These are phyloP conservation scores for Sitta carolinensis DNA, from an alignment of 2,797 vertebrate species.

Conservation along the genomic window DNA sequence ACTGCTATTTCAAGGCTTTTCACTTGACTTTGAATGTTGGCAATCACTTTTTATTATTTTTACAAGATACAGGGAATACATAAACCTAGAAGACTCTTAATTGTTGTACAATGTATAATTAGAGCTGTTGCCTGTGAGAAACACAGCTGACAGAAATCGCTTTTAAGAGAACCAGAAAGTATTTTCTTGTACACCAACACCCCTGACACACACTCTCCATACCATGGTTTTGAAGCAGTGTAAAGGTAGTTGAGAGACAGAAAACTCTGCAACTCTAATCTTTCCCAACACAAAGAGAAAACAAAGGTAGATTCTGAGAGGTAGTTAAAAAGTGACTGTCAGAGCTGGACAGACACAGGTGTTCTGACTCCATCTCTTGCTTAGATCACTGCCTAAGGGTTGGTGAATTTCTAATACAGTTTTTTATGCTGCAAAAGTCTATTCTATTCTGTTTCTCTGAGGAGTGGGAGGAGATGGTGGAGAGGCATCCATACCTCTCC, in stretches of 20 bases:
- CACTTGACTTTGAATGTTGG: neutral
- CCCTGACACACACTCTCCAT: neutral
- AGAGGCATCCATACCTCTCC: constrained; percentile 61
- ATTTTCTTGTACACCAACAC: neutral
- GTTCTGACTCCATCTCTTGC: neutral
- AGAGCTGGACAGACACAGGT: constrained; percentile 14
- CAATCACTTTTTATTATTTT: neutral
- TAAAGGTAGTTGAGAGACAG: neutral
- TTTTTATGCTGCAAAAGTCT: constrained; percentile 57
- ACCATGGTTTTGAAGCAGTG: neutral
- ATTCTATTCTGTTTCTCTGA: constrained; percentile 32
- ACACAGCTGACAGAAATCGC: neutral
- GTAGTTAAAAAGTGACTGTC: neutral
- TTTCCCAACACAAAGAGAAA: neutral
- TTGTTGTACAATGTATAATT: neutral
- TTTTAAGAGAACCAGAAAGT: neutral
- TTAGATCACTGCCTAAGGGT: constrained; percentile 37
- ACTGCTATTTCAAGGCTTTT: neutral
- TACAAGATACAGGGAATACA: neutral
- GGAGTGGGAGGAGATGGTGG: constrained; percentile 16
- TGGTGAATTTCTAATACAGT: constrained; percentile 32
- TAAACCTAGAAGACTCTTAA: neutral
- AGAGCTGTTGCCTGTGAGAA: neutral
- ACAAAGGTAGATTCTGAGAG: neutral
- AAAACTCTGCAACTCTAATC: neutral